Evolutionary conservation across 2,797 vertebrate genomes (phyloP).

Genomic region (Tolypeutes matacus): DNA sequence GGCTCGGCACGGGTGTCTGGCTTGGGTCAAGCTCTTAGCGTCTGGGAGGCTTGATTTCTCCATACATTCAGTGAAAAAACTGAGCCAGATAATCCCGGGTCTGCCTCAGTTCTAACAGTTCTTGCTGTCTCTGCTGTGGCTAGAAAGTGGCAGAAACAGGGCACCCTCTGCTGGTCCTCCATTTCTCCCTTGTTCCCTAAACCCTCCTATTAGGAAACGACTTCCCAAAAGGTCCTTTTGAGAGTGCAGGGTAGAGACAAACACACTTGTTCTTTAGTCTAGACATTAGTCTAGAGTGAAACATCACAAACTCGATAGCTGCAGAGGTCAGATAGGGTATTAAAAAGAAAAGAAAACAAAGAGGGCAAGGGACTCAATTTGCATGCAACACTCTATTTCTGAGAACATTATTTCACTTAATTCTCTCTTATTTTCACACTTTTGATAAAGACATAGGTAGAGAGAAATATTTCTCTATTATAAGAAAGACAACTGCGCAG

Average conservation of each 20-base stretch:
- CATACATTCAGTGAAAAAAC: not conserved
- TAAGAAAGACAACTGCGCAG: not conserved
- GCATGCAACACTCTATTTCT: not conserved
- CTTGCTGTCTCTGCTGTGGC: not conserved
- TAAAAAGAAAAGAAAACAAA: not conserved
- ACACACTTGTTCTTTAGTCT: not conserved
- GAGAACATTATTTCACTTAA: not conserved
- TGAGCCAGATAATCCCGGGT: not conserved
- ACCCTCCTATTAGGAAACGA: not conserved
- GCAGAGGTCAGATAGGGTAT: not conserved
- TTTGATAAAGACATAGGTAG: not conserved
- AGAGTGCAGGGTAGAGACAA: not conserved
- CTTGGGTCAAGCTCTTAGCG: not conserved
- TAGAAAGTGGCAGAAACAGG: slow-evolving; percentile 1
- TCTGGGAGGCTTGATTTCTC: slow-evolving; percentile 34
- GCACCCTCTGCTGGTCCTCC: not conserved
- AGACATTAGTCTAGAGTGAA: not conserved
- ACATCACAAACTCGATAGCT: not conserved
- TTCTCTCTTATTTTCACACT: not conserved
- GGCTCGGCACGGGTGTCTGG: not conserved
- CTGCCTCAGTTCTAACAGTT: not conserved
- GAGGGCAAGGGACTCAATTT: not conserved
- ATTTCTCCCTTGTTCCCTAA: not conserved
- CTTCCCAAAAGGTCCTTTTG: not conserved
- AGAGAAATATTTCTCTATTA: not conserved